These are phyloP conservation scores for Lepidotrigona ventralis DNA, from an alignment of 1,140 invertebrate species.

Conservation along the genomic window DNA sequence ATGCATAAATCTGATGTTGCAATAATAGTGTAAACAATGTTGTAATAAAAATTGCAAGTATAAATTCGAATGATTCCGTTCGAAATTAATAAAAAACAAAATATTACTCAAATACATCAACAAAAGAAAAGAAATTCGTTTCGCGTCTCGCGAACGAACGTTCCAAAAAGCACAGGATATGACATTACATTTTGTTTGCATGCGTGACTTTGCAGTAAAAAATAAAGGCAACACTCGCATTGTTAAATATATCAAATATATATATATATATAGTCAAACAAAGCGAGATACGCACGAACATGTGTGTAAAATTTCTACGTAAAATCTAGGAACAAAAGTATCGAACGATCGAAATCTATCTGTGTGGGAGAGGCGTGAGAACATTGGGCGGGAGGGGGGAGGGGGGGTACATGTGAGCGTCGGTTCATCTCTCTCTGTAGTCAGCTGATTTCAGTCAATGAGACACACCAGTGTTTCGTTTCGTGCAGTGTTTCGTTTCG, in stretches of 20 bases:
- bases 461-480: conserved; percentile 55
- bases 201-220: background rate
- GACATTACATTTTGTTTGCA: background rate
- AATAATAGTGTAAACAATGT: background rate
- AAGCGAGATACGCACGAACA: no score
- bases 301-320: background rate
- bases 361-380: background rate
- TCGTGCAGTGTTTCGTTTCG: conserved; percentile 39
- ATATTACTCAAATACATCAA: no score
- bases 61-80: background rate
- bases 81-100: background rate
- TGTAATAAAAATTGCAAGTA: background rate
- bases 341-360: background rate
- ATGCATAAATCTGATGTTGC: no score
- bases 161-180: background rate
- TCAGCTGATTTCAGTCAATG: conserved; percentile 77
- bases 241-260: background rate
- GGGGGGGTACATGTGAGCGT: background rate
- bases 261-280: no score
- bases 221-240: no score
- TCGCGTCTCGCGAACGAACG: background rate
- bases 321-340: background rate
- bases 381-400: no score
- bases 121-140: no score
- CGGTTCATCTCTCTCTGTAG: conserved; percentile 33